These are phyloP conservation scores for Panthera tigris DNA, from an alignment of 2,113 vertebrate genomes.

Conservation along the genomic window DNA sequence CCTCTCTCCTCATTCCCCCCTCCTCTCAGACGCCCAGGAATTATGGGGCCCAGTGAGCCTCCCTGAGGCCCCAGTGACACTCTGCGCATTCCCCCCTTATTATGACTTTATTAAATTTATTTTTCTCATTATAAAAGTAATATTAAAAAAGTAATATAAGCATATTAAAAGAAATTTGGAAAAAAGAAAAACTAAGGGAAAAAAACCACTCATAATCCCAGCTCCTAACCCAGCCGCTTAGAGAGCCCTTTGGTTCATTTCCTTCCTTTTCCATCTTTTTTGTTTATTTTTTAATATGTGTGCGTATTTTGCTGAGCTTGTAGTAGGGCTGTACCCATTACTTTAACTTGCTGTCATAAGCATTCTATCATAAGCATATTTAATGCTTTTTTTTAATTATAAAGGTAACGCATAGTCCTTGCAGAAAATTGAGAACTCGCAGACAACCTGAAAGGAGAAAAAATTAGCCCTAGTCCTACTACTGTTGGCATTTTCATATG, in stretches of 20 bases:
- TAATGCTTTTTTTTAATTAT: neutral
- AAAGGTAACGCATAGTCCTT: slow-evolving; percentile 28
- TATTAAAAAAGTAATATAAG: slow-evolving; percentile 79
- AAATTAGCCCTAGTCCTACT: neutral
- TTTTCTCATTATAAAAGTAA: slow-evolving; percentile 75
- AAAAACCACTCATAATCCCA: slow-evolving; percentile 47
- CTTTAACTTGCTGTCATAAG: neutral
- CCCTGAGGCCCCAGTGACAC: neutral
- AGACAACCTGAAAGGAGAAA: neutral
- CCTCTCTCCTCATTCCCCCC: neutral
- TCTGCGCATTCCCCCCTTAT: slow-evolving; percentile 21
- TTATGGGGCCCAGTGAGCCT: neutral
- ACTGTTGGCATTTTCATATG: slow-evolving; percentile 34
- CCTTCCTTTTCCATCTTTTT: slow-evolving; percentile 47
- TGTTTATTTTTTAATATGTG: neutral
- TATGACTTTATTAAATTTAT: slow-evolving; percentile 72
- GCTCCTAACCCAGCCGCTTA: slow-evolving; percentile 45
- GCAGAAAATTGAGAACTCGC: slow-evolving; percentile 22
- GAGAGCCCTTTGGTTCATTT: slow-evolving; percentile 33
- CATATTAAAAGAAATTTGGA: slow-evolving; percentile 73
- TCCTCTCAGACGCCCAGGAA: neutral
- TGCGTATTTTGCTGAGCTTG: slow-evolving; percentile 44
- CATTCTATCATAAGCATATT: neutral
- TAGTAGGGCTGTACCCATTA: neutral
- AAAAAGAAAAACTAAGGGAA: slow-evolving; percentile 55